Evolutionary conservation across 2,113 vertebrate species (phyloP), one percentile per base, ranked within the genome.

Genomic region (Gymnarchus niloticus): DNA sequence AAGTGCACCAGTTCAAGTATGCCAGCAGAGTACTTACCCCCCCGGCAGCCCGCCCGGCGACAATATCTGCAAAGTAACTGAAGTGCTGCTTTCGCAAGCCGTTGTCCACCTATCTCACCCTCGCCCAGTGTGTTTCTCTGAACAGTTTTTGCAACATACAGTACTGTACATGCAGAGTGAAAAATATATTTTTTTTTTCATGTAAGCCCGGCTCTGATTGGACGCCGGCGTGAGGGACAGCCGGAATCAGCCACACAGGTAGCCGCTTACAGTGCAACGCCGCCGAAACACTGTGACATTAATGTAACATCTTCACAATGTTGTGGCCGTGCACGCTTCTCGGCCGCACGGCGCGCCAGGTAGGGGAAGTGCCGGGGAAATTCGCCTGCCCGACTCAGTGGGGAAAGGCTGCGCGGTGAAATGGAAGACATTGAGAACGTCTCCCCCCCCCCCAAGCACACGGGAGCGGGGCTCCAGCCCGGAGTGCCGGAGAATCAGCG

Each of bases 111-210:
- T 91, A 93, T 91, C 85, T 87, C 81, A 85, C 56, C 83, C 85
- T 84, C 83, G 73, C 89, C 92, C 52, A 85, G 51, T 85, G 85
- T 87, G 85, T 89, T 83, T 87, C 76, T 87, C 25, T 89, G 89
- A 90, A 91, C 92, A 91, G 90, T 93, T 93, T 89, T 90, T 87
- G 93, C 92, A 93, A 93, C 93, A 94, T 94, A 95, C 95, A 95
- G 94, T 96, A 96, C 94, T 95, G 94, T 94, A 92, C 94, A 95
- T 94, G 93, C 94, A 95, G 94, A 93, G 92, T 89, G 93, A 95
- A 94, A 93, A 95, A 94, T 91, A 80, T 87, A 61, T 95, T 93
- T 92, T 90, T 93, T 92, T 90, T 90, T 93, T 91, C 93, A 95
- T 95, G 94, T 92, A 96, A 95, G 92, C 84, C 89, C 84, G 90